Conservation (phyloP, 1,140 invertebrate species). For the Macrocentrus cingulum region DNA sequence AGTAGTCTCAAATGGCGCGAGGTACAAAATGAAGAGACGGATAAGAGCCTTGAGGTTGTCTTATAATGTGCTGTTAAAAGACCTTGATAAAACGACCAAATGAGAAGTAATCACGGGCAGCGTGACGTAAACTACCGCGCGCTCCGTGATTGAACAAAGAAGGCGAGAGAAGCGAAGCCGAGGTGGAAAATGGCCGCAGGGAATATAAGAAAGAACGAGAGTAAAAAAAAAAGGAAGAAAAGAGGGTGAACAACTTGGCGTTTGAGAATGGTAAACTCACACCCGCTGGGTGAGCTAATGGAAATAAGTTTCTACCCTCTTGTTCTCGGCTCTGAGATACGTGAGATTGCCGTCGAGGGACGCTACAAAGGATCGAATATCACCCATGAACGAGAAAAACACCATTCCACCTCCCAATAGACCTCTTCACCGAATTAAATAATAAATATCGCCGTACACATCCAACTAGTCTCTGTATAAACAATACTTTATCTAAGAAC, state of each 20-base stretch:
- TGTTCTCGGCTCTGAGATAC: slow-evolving; percentile 1
- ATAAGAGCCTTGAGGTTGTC: slow-evolving; percentile 5
- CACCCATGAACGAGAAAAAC: slow-evolving; percentile 31
- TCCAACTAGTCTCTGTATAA: slow-evolving; percentile 20
- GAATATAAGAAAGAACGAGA: slow-evolving; percentile 24
- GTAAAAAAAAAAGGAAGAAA: slow-evolving; percentile 27
- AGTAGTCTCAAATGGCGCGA: not conserved
- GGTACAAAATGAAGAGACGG: not conserved
- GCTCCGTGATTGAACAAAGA: slow-evolving; percentile 14
- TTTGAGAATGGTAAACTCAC: slow-evolving; percentile 31
- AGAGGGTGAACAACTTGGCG: slow-evolving; percentile 20
- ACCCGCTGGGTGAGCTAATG: slow-evolving; percentile 37
- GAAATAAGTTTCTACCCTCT: slow-evolving; percentile 44
- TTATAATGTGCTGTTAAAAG: slow-evolving; percentile 32
- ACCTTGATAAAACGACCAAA: slow-evolving; percentile 41
- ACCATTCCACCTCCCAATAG: slow-evolving; percentile 26
- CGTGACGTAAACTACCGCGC: slow-evolving; percentile 12
- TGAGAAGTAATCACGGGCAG: slow-evolving; percentile 42
- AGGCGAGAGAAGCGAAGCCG: not conserved
- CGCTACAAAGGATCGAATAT: slow-evolving; percentile 5
- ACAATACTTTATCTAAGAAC: slow-evolving; percentile 11
- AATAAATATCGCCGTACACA: slow-evolving; percentile 43
- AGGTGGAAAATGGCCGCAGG: slow-evolving; percentile 13
- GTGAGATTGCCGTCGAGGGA: not conserved
- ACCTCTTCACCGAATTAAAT: slow-evolving; percentile 46